Percentiles rank a stretch among this genome's conserved stretches.
phyloP scores from a whole-genome alignment of 2,888 invertebrate genomes.

The Notodonta ziczac region DNA sequence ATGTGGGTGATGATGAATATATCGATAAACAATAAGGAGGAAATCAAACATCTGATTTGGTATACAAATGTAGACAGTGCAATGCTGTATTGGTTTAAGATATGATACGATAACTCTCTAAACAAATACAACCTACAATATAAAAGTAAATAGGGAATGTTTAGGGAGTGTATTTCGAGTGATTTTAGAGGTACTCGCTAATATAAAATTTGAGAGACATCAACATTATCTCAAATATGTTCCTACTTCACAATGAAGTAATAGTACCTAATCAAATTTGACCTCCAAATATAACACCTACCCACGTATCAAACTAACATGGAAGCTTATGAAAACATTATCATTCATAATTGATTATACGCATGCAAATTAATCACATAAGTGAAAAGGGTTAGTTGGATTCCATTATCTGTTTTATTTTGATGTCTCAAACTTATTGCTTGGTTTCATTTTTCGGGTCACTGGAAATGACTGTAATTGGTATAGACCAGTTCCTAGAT shows the following conservation, averaged over 20 bases:
- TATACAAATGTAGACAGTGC: neutral
- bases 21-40: conserved; percentile 20
- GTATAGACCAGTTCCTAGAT: no score
- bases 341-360: neutral
- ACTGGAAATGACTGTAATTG: no score
- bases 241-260: neutral
- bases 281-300: conserved; percentile 28
- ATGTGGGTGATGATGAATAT: conserved; percentile 39
- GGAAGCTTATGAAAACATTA: neutral
- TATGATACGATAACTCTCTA: no score
- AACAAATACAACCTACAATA: no score
- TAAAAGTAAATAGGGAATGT: no score
- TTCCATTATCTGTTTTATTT: neutral
- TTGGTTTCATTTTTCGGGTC: no score
- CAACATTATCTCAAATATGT: neutral
- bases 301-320: conserved; percentile 22
- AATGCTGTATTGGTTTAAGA: no score
- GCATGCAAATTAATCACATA: neutral
- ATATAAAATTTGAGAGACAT: no score
- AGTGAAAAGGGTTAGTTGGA: neutral
- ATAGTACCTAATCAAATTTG: conserved; percentile 1
- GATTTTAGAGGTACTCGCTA: no score
- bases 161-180: no score
- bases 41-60: neutral
- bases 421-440: neutral